phyloP scores from a whole-genome alignment of 2,888 invertebrate species.

The Pachydiplax longipennis region DNA sequence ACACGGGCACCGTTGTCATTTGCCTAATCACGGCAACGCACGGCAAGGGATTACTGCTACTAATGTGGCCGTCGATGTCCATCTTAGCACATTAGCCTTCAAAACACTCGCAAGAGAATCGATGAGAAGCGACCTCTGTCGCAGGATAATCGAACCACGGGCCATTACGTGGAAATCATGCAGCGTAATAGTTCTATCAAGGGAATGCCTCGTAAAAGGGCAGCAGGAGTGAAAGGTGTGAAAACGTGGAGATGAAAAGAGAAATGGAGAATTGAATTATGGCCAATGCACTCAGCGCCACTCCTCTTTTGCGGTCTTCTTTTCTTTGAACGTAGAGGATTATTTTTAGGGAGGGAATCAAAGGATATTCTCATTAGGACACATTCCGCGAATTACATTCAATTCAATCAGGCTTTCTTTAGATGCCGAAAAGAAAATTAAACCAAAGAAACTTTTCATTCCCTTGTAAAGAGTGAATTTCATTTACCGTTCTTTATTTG shows the following conservation, averaged over 20 bases:
- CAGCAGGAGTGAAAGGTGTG: background rate
- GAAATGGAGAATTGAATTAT: background rate
- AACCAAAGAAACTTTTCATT: too few relatives aligned
- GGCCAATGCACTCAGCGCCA: background rate
- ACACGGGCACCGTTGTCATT: background rate
- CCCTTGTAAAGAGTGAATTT: too few relatives aligned
- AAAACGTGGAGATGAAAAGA: background rate
- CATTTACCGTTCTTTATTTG: too few relatives aligned
- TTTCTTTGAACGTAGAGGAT: background rate
- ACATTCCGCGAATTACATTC: too few relatives aligned
- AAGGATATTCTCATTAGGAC: too few relatives aligned
- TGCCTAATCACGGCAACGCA: background rate
- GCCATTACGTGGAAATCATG: background rate
- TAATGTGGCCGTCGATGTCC: background rate
- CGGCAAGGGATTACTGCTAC: background rate
- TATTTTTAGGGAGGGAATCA: background rate
- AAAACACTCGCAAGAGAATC: background rate
- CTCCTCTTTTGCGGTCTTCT: background rate
- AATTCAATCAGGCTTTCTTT: too few relatives aligned
- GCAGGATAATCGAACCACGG: background rate
- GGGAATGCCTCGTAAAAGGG: background rate
- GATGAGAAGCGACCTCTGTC: background rate
- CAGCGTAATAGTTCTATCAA: background rate
- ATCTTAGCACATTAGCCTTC: background rate
- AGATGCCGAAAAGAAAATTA: too few relatives aligned